Evolutionary conservation across 2,888 invertebrate genomes (phyloP), one percentile per base, ranked within the genome.

Genomic region (Boloria euphrosyne): DNA sequence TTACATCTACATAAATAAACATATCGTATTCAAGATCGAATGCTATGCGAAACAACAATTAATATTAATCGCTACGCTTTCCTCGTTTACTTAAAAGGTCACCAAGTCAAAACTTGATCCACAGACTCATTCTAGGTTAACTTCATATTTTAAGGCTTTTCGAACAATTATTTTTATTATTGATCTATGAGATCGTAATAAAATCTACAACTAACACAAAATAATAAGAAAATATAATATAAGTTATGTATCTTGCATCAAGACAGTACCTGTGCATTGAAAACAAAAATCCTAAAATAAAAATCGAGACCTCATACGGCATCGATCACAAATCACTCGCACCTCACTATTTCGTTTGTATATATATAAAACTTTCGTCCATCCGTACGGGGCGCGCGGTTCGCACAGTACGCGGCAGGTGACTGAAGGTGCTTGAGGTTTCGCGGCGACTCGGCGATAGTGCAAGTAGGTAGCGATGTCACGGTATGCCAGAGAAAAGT

Each of bases 381-480:
- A 53, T 65, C 64, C 44, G 62, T 51, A 38, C 27, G 46, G 43
- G 43, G 49, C 69, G 67, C 17, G 52, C 67, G 64, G 7, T 43
- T 75, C 83, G 80, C 73, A 74, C 78, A 71, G 76, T 80, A 81
- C 74, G 80, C 84, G 80, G 82, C 87, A 87, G 87, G 89, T 87
- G 88, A 89, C 89, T 89, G 86, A 59, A 58, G 57, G 76, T 50
- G 66, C 50, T 49, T 50, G 62, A 66, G 69, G 63, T 62, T 68
- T 68, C 53, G 63, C 69, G 49, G 68, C 66, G 50, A 63, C 51
- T n/a, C 51, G 43, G 17, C 59, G 53, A 52, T 52, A 22, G 58
- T 52, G 22, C 76, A 83, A 86, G 82, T 85, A 84, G 85, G 85
- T 79, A 82, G 85, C 83, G 74, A 85, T 85, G 87, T 84, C 87